Evolutionary conservation across 2,888 invertebrate species (phyloP).

Genomic region (Tinea pellionella): DNA sequence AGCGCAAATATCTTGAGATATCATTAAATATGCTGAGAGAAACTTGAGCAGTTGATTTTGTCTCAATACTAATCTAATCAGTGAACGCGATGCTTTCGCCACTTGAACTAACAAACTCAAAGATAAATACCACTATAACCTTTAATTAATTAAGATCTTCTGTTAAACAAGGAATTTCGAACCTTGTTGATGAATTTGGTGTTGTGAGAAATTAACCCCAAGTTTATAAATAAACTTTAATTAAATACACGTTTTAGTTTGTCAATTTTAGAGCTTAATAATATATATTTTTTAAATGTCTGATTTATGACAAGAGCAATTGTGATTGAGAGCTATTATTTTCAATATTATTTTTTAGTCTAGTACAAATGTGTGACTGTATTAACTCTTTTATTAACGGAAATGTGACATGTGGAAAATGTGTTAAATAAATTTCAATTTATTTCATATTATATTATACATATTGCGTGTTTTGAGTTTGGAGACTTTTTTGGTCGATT

Average conservation of each 20-base stretch:
- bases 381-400: no score
- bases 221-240: background rate
- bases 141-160: background rate
- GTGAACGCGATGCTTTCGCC: background rate
- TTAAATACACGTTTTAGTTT: background rate
- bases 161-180: background rate
- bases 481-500: no score
- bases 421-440: no score
- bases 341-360: no score
- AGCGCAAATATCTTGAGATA: background rate
- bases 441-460: no score
- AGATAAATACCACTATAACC: slow-evolving; percentile 4
- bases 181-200: background rate
- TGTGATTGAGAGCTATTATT: no score
- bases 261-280: no score
- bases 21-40: background rate
- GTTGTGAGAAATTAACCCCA: background rate
- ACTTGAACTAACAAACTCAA: background rate
- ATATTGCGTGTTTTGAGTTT: no score
- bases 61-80: slow-evolving; percentile 5
- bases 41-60: slow-evolving; percentile 1
- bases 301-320: no score
- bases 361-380: no score
- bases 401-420: no score
- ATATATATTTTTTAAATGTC: no score